Base-by-base conservation (phyloP, 2,888 invertebrate species). In the Biston betularia region DNA sequence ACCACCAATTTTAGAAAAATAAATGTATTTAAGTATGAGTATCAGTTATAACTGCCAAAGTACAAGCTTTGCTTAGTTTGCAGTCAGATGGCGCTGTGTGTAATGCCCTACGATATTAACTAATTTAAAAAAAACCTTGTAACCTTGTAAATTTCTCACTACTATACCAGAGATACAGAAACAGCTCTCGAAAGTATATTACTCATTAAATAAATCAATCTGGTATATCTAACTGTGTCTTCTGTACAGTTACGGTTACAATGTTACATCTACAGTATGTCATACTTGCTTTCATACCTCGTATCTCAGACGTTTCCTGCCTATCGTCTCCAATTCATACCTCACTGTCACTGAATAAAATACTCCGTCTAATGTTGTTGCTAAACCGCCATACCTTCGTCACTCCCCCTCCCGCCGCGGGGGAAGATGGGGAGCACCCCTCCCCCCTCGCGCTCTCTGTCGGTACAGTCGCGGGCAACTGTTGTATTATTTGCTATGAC, bases 391-490 rank as follows among this genome's bases (percentile, higher is more conserved):
- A 15, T 62, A 66, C 70, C 68, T 66, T 69, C 68, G 69, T 70
- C 68, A 68, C 50, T 33, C 50, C 68, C 55, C 50, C 61, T 58
- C 61, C 56, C 15, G 12, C 12, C 42, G 40, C 15, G 24, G 11
- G 49, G 12, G 33, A 12, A 0, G 14, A 7, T 24, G 24, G 38
- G 38, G 38, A 35, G 9, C 45, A 6, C 44, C 58, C 53, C 63
- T 55, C 44, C 58, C 53, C 63, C 57, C 64, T 14, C 11, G 5
- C 4, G 1, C 57, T 34, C 52, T 35, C 64, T 57, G 14, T 53
- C 62, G 34, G 65, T 57, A 68, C 65, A 57, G 50, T 63, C 64
- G 69, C 56, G 58, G 44, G 50, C 68, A 75, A 69, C 70, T 71
- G 70, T 69, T 72, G 53, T 63, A 65, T 65, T 61, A 68, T 61